Evolutionary conservation across 1,140 invertebrate species (phyloP).

Genomic region (Pseudomyrmex cubaensis): DNA sequence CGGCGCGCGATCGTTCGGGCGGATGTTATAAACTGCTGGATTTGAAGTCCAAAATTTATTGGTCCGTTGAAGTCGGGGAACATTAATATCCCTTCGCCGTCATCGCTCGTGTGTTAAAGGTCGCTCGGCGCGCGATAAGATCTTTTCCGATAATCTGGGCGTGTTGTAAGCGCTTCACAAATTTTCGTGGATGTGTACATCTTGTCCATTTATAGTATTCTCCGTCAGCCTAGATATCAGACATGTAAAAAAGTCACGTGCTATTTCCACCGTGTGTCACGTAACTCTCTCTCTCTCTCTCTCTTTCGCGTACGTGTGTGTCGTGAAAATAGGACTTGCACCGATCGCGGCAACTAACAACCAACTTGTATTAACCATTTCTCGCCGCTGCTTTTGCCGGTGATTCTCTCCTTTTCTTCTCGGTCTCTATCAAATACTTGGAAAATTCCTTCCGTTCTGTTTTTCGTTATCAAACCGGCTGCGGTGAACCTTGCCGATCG

Average conservation of each 20-base stretch:
- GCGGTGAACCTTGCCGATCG: conserved; percentile 13
- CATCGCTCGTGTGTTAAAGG: conserved; percentile 45
- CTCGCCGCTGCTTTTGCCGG: too few relatives aligned
- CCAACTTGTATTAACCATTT: not conserved
- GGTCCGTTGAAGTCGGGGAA: conserved; percentile 27
- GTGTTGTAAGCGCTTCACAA: conserved; percentile 12
- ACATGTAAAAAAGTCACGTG: not conserved
- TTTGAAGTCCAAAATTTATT: conserved; percentile 54
- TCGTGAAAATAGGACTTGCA: not conserved
- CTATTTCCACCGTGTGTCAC: not conserved
- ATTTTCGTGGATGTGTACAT: conserved; percentile 7
- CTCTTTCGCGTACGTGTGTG: not conserved
- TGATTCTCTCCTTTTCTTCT: not conserved
- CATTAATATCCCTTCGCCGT: conserved; percentile 42
- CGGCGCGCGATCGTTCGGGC: conserved; percentile 26
- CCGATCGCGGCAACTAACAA: not conserved
- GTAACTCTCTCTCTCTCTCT: not conserved
- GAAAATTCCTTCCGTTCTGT: conserved; percentile 7
- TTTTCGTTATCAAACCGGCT: conserved; percentile 11
- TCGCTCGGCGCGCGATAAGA: conserved; percentile 22
- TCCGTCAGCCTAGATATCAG: not conserved
- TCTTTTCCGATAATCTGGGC: conserved; percentile 10
- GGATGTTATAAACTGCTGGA: conserved; percentile 38
- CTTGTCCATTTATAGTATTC: not conserved
- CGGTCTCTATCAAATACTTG: not conserved